Percentiles rank a stretch among this genome's conserved stretches.
Conservation (phyloP, 2,888 invertebrate genomes). For the Gymnoscelis rufifasciata region DNA sequence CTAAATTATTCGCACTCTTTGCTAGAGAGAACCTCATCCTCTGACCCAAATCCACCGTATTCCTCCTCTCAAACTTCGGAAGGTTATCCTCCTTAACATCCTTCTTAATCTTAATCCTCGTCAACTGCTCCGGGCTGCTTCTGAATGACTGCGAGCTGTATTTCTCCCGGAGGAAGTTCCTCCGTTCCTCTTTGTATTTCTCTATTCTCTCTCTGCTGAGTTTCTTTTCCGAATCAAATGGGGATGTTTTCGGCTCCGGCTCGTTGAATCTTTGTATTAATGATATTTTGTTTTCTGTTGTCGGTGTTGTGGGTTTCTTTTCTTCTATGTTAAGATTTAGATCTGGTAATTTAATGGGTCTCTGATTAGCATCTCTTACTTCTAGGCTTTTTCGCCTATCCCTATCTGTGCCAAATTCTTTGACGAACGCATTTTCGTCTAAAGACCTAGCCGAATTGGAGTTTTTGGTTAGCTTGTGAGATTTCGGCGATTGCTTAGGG, state of each 20-base stretch:
- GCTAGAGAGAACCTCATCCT: conserved; percentile 65
- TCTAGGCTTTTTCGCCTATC: conserved; percentile 81
- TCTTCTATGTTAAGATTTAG: conserved; percentile 58
- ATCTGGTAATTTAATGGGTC: conserved; percentile 78
- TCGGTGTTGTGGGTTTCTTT: conserved; percentile 74
- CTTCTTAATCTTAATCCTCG: conserved; percentile 62
- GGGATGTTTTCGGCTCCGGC: conserved; percentile 46
- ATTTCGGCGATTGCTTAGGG: conserved; percentile 70
- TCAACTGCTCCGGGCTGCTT: conserved; percentile 78
- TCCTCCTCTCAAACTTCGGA: conserved; percentile 67
- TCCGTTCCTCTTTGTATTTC: conserved; percentile 93
- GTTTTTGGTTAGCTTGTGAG: conserved; percentile 77
- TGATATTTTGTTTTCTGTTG: conserved; percentile 81
- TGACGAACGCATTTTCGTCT: conserved; percentile 86
- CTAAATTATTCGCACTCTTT: conserved; percentile 60
- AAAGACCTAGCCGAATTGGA: conserved; percentile 83
- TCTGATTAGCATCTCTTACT: conserved; percentile 80
- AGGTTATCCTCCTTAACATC: conserved; percentile 50
- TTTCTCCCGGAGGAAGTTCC: conserved; percentile 90
- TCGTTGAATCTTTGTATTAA: conserved; percentile 74
- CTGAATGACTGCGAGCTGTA: conserved; percentile 90
- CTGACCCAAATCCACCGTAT: conserved; percentile 71
- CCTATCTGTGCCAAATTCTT: conserved; percentile 80
- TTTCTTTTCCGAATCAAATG: conserved; percentile 75
- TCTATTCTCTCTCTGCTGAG: conserved; percentile 88